phyloP scores from a whole-genome alignment of 2,888 invertebrate genomes.

The Stratiomys singularior region DNA sequence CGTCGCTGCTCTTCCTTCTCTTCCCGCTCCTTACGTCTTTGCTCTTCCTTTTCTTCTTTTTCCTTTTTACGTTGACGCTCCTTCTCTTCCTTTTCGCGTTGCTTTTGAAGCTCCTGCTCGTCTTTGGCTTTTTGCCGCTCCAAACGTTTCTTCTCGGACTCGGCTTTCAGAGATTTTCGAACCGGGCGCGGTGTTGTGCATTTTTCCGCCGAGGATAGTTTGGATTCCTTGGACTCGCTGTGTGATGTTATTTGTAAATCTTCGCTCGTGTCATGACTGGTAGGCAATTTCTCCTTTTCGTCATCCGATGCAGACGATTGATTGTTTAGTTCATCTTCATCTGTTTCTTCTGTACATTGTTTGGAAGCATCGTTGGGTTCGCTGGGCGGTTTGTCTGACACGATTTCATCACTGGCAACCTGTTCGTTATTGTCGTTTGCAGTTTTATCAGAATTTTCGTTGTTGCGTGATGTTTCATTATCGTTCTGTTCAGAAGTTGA shows the following conservation, averaged over 20 bases:
- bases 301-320: not conserved
- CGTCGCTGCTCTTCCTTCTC: slow-evolving; percentile 66
- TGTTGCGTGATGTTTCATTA: not conserved
- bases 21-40: slow-evolving; percentile 68
- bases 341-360: not conserved
- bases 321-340: slow-evolving; percentile 10
- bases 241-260: not conserved
- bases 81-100: slow-evolving; percentile 62
- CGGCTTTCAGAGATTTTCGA: not conserved
- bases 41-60: slow-evolving; percentile 29
- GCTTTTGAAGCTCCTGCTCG: slow-evolving; percentile 65
- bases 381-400: too few relatives aligned
- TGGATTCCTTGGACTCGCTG: not conserved
- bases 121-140: slow-evolving; percentile 64
- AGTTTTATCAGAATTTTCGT: not conserved
- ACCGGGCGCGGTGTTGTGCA: not conserved
- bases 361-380: too few relatives aligned
- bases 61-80: slow-evolving; percentile 33
- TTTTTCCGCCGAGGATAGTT: not conserved
- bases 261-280: not conserved
- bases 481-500: not conserved
- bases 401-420: too few relatives aligned
- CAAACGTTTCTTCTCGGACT: slow-evolving; percentile 63
- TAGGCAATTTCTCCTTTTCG: not conserved
- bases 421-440: not conserved